These are phyloP conservation scores for Ameiurus melas DNA, from an alignment of 2,113 vertebrate genomes.

Conservation along the genomic window DNA sequence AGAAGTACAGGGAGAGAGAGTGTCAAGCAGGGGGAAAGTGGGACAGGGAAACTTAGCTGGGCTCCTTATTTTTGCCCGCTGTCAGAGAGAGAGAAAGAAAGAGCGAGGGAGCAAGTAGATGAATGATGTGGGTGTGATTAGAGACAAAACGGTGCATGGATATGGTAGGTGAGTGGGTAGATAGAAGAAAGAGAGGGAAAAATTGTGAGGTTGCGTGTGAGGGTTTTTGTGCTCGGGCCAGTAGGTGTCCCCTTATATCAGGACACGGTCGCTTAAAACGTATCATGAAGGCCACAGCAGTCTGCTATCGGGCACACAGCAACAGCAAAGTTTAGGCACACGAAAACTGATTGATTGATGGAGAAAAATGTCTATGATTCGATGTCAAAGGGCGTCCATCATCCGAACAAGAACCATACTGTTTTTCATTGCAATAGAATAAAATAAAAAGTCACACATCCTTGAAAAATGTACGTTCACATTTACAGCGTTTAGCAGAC, in stretches of 20 bases:
- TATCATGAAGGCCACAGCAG: background rate
- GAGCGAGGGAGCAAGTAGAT: background rate
- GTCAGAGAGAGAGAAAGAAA: conserved; percentile 4
- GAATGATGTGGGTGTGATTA: conserved; percentile 40
- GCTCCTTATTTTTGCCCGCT: conserved; percentile 33
- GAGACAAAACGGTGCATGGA: conserved; percentile 7
- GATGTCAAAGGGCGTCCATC: background rate
- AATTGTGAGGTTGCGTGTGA: background rate
- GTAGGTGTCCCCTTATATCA: conserved; percentile 49
- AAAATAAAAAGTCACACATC: background rate
- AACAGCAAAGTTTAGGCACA: background rate
- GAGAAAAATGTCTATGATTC: background rate
- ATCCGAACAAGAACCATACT: background rate
- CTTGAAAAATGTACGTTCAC: background rate
- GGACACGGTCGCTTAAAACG: conserved; percentile 11
- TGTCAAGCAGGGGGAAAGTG: conserved; percentile 23
- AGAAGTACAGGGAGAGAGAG: conserved; percentile 20
- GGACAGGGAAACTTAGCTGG: conserved; percentile 36
- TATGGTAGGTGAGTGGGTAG: background rate
- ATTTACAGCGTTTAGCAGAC: background rate
- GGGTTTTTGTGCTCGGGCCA: conserved; percentile 35
- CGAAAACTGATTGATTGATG: background rate
- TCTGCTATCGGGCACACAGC: background rate
- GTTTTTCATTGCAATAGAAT: background rate
- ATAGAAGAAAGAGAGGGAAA: conserved; percentile 31